A percentile compares a stretch with the other conserved stretches of the same genome.
Evolutionary conservation across 2,888 invertebrate species (phyloP).

Genomic region (Leptinotarsa haldemani): DNA sequence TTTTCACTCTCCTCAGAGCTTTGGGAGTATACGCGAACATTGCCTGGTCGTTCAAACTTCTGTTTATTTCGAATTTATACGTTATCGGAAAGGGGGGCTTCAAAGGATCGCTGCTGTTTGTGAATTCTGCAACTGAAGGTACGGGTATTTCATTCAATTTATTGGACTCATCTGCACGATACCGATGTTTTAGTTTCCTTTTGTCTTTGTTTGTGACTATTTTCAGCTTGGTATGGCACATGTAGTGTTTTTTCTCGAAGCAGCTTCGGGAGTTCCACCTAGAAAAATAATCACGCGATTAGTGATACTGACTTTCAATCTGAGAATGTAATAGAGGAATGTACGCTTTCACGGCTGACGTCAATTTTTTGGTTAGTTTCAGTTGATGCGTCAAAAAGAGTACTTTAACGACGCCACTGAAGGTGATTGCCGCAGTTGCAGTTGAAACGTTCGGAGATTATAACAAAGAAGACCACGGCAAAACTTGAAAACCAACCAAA

Average conservation of each 20-base stretch:
- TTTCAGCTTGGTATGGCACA: slow-evolving; percentile 76
- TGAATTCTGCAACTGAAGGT: slow-evolving; percentile 56
- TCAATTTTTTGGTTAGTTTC: too few relatives aligned
- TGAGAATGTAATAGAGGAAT: too few relatives aligned
- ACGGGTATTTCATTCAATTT: slow-evolving; percentile 70
- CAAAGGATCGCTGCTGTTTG: slow-evolving; percentile 54
- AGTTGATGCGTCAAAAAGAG: too few relatives aligned
- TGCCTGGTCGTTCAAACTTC: slow-evolving; percentile 44
- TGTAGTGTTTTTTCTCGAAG: slow-evolving; percentile 73
- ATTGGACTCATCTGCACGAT: slow-evolving; percentile 67
- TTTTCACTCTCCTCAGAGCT: slow-evolving; percentile 46
- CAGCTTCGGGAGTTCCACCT: slow-evolving; percentile 79
- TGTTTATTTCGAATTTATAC: slow-evolving; percentile 43
- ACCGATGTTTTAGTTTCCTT: slow-evolving; percentile 67
- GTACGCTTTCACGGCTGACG: too few relatives aligned
- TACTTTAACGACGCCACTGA: too few relatives aligned
- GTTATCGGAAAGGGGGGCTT: slow-evolving; percentile 33
- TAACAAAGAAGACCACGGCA: too few relatives aligned
- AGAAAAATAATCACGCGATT: slow-evolving; percentile 51
- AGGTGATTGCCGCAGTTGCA: too few relatives aligned
- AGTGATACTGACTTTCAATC: neutral
- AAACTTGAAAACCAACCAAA: too few relatives aligned
- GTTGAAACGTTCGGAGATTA: too few relatives aligned
- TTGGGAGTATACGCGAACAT: slow-evolving; percentile 43
- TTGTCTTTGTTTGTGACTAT: slow-evolving; percentile 68